Percentiles rank a stretch among this genome's conserved stretches.
Conservation (phyloP, 2,888 invertebrate genomes). For the Venusia cambrica region DNA sequence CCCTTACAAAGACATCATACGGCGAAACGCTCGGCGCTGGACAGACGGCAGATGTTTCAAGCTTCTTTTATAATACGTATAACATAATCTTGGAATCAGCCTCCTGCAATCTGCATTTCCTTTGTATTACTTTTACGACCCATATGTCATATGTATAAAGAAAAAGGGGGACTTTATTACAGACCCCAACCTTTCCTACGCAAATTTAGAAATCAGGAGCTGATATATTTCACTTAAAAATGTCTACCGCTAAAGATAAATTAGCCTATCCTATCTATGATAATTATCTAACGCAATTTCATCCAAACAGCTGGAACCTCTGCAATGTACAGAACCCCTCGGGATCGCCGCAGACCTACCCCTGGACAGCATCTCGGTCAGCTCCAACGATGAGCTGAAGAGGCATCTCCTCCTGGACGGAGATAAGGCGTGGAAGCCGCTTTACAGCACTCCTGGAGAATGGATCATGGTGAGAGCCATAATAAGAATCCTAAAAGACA, state of each 20-base stretch:
- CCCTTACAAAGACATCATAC: no score
- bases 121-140: no score
- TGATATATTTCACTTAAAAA: no score
- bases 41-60: no score
- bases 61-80: no score
- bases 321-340: constrained; percentile 86
- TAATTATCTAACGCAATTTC: neutral
- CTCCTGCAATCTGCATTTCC: no score
- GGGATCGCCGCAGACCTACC: constrained; percentile 85
- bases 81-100: no score
- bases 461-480: constrained; percentile 82
- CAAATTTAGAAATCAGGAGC: no score
- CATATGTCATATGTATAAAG: no score
- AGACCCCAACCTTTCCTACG: no score
- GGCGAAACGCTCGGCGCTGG: no score
- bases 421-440: constrained; percentile 83
- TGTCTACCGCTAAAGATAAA: neutral
- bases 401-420: constrained; percentile 67
- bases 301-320: constrained; percentile 36
- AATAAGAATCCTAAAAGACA: neutral
- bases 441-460: constrained; percentile 84
- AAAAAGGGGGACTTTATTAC: no score
- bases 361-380: constrained; percentile 84
- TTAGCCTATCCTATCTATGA: neutral
- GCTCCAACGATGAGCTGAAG: constrained; percentile 76